Evolutionary conservation across 2,797 vertebrate species (phyloP), one percentile per base, ranked within the genome.

Genomic region (Acrossocheilus wenchowensis): DNA sequence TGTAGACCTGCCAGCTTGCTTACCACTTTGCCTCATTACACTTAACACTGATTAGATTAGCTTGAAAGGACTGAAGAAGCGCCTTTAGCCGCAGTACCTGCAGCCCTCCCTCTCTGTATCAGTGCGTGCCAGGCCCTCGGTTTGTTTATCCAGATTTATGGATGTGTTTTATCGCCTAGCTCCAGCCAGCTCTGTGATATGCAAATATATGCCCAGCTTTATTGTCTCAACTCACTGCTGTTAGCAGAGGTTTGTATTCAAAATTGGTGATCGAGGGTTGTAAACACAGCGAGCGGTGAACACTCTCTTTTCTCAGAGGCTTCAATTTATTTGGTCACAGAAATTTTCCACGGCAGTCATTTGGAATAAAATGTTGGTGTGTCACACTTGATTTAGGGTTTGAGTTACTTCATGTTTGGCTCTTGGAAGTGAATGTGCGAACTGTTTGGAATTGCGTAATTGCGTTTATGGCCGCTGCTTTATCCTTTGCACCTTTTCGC

Each of bases 61-160:
- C 36, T 66, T n/a, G 34, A 64, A 72, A 84, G 62, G 74, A 52
- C 83, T 54, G 72, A 77, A 88, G 73, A 83, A 21, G 73, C 23
- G 45, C 41, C 60, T 88, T 74, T 48, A 78, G 54, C 84, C 50
- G n/a, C 66, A 43, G 34, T 82, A 86, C 87, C 87, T 74, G 84
- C 80, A 34, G 66, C 43, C 34, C 87, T 85, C 50, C 21, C 41
- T 66, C 71, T 43, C 36, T 78, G 82, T 86, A 66, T 83, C 57
- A 52, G 45, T 12, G 54, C 36, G 9, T 66, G 64, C 75, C 81
- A 54, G 60, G 73, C 82, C 50, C 57, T 81, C 11, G 34, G 74
- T 79, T 91, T 93, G 91, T 94, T 93, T 91, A 87, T 92, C 83
- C 90, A 90, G 91, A 92, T 93, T 94, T 93, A 91, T 92, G 90